These are phyloP conservation scores for Notolepis coatsorum DNA, from an alignment of 2,797 vertebrate genomes.

Conservation along the genomic window DNA sequence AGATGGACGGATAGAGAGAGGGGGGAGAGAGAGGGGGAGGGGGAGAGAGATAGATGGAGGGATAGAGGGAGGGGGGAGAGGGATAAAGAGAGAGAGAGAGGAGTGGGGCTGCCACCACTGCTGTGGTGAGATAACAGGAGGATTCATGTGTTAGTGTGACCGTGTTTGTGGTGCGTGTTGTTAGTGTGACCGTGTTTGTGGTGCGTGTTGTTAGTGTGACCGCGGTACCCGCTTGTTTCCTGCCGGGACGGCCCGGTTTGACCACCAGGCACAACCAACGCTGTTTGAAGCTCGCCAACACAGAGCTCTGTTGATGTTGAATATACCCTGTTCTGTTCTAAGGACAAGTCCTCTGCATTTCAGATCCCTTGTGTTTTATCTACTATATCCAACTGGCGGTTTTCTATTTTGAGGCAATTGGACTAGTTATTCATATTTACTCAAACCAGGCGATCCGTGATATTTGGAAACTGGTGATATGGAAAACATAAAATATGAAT, in stretches of 20 bases:
- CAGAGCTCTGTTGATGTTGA: not conserved
- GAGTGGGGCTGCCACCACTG: constrained; percentile 49
- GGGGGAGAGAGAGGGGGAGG: constrained; percentile 42
- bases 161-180: constrained; percentile 47
- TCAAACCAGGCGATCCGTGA: too few relatives aligned
- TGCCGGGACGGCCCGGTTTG: constrained; percentile 10
- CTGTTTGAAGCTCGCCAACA: not conserved
- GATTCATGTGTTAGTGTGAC: constrained; percentile 62
- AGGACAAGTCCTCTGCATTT: too few relatives aligned
- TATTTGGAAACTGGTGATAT: too few relatives aligned
- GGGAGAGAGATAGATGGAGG: constrained; percentile 36
- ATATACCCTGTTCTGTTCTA: too few relatives aligned
- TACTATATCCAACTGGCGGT: too few relatives aligned
- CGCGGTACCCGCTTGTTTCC: not conserved
- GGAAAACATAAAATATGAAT: too few relatives aligned
- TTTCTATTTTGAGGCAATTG: too few relatives aligned
- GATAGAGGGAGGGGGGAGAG: constrained; percentile 28
- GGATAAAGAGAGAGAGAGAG: constrained; percentile 50
- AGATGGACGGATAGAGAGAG: too few relatives aligned
- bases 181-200: constrained; percentile 34
- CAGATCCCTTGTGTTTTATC: too few relatives aligned
- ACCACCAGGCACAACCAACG: not conserved
- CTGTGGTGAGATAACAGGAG: constrained; percentile 65
- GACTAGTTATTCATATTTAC: too few relatives aligned
- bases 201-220: constrained; percentile 41